Conservation (phyloP, 2,113 vertebrate genomes). For the Mugil cephalus region DNA sequence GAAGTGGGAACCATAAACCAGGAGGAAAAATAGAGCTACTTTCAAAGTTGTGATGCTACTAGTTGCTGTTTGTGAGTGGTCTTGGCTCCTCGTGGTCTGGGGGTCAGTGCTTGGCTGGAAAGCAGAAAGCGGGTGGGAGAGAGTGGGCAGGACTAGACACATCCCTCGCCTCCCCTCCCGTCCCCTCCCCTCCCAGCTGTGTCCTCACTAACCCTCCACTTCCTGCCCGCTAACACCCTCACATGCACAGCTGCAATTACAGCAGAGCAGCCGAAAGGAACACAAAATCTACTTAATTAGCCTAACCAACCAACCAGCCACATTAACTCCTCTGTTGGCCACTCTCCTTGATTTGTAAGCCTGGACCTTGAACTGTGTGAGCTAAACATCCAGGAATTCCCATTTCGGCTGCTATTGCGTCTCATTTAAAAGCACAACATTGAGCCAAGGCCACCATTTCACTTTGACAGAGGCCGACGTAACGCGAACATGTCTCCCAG, state of each 20-base stretch:
- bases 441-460: slow-evolving; percentile 29
- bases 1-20: too few species aligned
- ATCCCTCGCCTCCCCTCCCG: slow-evolving; percentile 55
- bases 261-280: slow-evolving; percentile 26
- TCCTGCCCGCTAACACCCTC: slow-evolving; percentile 69
- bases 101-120: slow-evolving; percentile 57
- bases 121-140: neutral
- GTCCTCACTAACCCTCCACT: slow-evolving; percentile 70
- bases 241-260: slow-evolving; percentile 62
- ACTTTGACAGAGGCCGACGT: slow-evolving; percentile 6
- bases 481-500: slow-evolving; percentile 2
- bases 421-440: slow-evolving; percentile 55
- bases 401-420: slow-evolving; percentile 30
- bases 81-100: slow-evolving; percentile 38
- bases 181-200: slow-evolving; percentile 71
- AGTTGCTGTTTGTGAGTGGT: slow-evolving; percentile 37
- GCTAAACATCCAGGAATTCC: slow-evolving; percentile 70
- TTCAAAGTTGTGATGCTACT: slow-evolving; percentile 6
- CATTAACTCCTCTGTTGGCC: slow-evolving; percentile 21
- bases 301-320: slow-evolving; percentile 2
- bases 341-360: neutral
- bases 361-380: slow-evolving; percentile 20
- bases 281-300: slow-evolving; percentile 60
- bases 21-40: neutral
- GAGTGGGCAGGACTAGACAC: slow-evolving; percentile 26